Evolutionary conservation across 2,888 invertebrate genomes (phyloP).

Genomic region (Ophioninae sp.): DNA sequence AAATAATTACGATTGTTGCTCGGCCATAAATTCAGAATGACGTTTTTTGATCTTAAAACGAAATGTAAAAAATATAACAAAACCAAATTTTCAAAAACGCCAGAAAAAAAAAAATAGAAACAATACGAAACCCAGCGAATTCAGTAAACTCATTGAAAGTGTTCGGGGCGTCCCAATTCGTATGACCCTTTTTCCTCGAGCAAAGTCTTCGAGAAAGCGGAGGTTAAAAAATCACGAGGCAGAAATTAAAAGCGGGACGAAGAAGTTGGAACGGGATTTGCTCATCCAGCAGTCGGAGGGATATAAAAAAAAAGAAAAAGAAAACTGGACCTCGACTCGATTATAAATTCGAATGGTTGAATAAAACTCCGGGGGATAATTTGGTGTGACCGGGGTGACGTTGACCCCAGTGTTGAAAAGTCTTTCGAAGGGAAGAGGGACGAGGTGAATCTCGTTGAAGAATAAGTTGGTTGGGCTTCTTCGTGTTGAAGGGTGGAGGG

Average conservation of each 20-base stretch:
- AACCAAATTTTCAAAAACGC: too few relatives aligned
- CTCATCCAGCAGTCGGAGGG: constrained; percentile 43
- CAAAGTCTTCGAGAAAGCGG: not conserved
- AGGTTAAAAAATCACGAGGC: constrained; percentile 1
- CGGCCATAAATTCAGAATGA: too few relatives aligned
- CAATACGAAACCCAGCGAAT: not conserved
- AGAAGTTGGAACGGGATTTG: constrained; percentile 27
- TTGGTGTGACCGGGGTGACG: constrained; percentile 52
- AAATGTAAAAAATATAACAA: too few relatives aligned
- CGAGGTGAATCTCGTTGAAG: constrained; percentile 59
- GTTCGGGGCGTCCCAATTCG: not conserved
- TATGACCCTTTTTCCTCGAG: not conserved
- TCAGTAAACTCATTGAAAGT: not conserved
- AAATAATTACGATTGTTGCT: too few relatives aligned
- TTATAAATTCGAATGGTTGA: constrained; percentile 66
- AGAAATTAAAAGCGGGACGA: constrained; percentile 21
- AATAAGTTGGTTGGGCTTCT: constrained; percentile 60
- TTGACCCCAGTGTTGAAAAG: constrained; percentile 60
- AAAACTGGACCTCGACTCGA: constrained; percentile 56
- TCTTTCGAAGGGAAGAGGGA: constrained; percentile 55
- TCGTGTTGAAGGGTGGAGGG: constrained; percentile 44
- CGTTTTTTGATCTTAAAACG: too few relatives aligned
- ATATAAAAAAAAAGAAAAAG: constrained; percentile 15
- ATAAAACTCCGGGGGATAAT: constrained; percentile 65
- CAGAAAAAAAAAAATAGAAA: too few relatives aligned